Base-by-base conservation (phyloP, 2,797 vertebrate genomes). In the Atherinosoma microstoma region DNA sequence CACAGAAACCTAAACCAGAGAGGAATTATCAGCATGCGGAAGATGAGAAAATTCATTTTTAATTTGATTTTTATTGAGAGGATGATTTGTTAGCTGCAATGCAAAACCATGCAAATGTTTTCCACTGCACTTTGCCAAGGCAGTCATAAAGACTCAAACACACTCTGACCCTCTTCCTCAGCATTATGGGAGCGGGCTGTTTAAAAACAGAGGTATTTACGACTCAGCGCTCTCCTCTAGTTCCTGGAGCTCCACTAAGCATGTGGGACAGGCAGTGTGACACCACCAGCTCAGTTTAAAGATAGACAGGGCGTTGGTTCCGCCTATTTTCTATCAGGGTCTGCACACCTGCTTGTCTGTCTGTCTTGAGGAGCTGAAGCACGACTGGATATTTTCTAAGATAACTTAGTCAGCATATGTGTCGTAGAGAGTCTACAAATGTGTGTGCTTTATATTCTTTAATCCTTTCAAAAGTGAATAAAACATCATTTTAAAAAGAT, bases 191-290 rank as follows among this genome's bases (percentile, higher is more conserved):
- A 85, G 82, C 58, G 62, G 78, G 78, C 83, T 6, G 81, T 89
- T 92, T 94, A 92, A 93, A 93, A 90, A 76, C 82, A 81, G 91
- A 91, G 83, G 86, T 92, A 94, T 94, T 93, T 93, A 92, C 87
- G 90, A 92, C 89, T 89, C 90, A 91, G 91, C 87, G 34, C 83
- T 87, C 77, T 84, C 75, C 82, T 81, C 82, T 87, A 61, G 85
- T 92, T 93, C 89, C 83, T 90, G 87, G 86, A 90, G 88, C 88
- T 87, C 84, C 79, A 54, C 71, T 57, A 22, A 80, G 76, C 87
- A 88, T 79, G 73, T 74, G 75, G 76, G 69, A 38, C 78, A 42
- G 80, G 76, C 83, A 70, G 75, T 32, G 79, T 78, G 84, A 89
- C 85, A 90, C 78, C 71, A 0, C 1, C 75, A 2, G 74, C 79